Percentiles rank a stretch among this genome's conserved stretches.
These are phyloP conservation scores for Prochilodus magdalenae DNA, from an alignment of 2,113 vertebrate genomes.

Conservation along the genomic window DNA sequence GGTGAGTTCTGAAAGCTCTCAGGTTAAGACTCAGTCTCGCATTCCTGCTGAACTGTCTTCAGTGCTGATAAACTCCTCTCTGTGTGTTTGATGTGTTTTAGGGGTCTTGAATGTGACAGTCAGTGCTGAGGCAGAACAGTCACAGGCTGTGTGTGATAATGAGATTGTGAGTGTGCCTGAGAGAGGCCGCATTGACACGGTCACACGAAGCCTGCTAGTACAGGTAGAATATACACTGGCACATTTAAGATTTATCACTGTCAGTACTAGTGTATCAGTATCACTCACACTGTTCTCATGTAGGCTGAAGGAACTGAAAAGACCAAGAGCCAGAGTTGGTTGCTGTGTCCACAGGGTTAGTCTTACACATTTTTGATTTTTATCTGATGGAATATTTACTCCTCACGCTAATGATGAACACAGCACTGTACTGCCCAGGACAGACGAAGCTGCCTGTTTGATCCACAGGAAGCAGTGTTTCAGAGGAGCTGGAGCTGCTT, in stretches of 20 bases:
- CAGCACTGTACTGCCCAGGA: not conserved
- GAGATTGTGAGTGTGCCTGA: slow-evolving; percentile 77
- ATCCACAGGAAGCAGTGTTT: slow-evolving; percentile 31
- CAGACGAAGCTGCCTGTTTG: not conserved
- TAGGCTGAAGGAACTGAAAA: slow-evolving; percentile 78
- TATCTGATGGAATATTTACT: too few species aligned
- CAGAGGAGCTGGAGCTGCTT: slow-evolving; percentile 15
- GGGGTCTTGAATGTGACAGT: slow-evolving; percentile 80
- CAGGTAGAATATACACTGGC: slow-evolving; percentile 69
- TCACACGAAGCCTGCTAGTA: slow-evolving; percentile 79
- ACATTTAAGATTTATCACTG: not conserved
- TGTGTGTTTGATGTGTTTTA: slow-evolving; percentile 45
- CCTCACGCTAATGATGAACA: too few species aligned
- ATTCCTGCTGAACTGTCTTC: not conserved
- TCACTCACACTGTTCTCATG: too few species aligned
- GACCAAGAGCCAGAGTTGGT: slow-evolving; percentile 69
- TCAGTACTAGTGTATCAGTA: not conserved
- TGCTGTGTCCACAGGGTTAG: slow-evolving; percentile 76
- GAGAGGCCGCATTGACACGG: slow-evolving; percentile 77
- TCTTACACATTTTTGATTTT: not conserved
- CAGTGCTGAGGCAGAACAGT: slow-evolving; percentile 75
- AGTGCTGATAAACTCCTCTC: not conserved
- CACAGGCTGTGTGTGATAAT: slow-evolving; percentile 70
- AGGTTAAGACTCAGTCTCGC: not conserved
- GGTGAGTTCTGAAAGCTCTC: slow-evolving; percentile 69